Evolutionary conservation across 1,140 invertebrate genomes (phyloP), one percentile per base, ranked within the genome.

Genomic region (Heterodera carotae): DNA sequence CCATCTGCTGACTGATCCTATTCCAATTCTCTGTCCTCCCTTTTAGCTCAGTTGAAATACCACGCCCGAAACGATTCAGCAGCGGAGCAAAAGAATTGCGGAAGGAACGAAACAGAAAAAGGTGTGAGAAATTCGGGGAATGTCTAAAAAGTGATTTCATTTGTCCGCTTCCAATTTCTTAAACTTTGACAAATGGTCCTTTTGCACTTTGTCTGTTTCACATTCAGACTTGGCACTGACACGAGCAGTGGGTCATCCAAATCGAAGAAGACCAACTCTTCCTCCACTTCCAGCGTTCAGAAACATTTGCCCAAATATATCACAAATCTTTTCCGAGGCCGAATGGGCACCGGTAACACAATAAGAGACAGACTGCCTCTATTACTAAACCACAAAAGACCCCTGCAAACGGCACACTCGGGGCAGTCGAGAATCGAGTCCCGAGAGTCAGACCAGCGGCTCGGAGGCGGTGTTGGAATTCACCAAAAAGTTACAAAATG

Each of bases 271-370:
- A 87, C 83, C 64, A 82, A 73, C 64, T 82, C 82, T 48, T 82
- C 82, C 33, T 84, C 83, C 8, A 83, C 83, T 8, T 76, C 71
- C 43, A 83, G 77, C 22, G 84, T 87, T 25, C 86, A 87, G 22
- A 87, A 88, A 53, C 86, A 87, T 69, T 73, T 87, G 27, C 85
- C 85, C 4, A 85, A 85, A 70, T 87, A 87, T 70, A 87, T 87
- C 39, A 82, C 85, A 59, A 86, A 84, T 15, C 69, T 87, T 27
- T 87, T 87, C 64, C 76, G 85, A 56, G 84, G 84, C 15, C 69
- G 85, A 43, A 86, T 86, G 85, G 85, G 85, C 39, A 86, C 84
- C 22, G 83, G 83, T 72, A 78, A 77, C n/a, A n/a, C n/a, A n/a
- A n/a, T 0, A 81, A 78, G 72, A 85, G 79, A 72, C 34, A 76